These are phyloP conservation scores for Boloria euphrosyne DNA, from an alignment of 2,888 invertebrate genomes.

Conservation along the genomic window DNA sequence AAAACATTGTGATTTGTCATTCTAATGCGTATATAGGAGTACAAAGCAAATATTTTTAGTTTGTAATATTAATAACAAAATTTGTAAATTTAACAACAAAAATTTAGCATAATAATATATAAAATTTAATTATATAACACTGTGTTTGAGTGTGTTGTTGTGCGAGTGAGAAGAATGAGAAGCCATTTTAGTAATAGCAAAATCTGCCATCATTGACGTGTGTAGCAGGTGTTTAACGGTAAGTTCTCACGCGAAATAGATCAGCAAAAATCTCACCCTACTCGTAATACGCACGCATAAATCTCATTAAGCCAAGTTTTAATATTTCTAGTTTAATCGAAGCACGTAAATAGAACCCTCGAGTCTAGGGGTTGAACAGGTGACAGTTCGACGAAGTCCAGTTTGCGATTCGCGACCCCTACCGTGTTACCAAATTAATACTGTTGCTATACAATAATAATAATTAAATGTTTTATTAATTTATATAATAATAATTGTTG, in stretches of 20 bases:
- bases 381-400: slow-evolving; percentile 51
- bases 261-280: slow-evolving; percentile 43
- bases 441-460: slow-evolving; percentile 7
- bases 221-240: slow-evolving; percentile 29
- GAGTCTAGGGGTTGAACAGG: slow-evolving; percentile 54
- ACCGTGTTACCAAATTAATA: neutral
- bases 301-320: slow-evolving; percentile 41
- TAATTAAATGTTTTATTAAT: neutral
- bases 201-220: neutral
- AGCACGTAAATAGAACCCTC: slow-evolving; percentile 41
- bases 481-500: neutral
- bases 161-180: no score
- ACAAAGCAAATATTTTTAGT: no score
- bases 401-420: slow-evolving; percentile 48
- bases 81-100: no score
- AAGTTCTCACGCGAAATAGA: slow-evolving; percentile 43
- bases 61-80: no score
- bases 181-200: neutral
- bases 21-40: no score
- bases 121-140: no score
- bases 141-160: no score
- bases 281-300: slow-evolving; percentile 26
- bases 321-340: slow-evolving; percentile 48
- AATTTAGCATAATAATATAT: no score
- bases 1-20: no score